Conservation (phyloP, 2,888 invertebrate species). For the Axea sp. region DNA sequence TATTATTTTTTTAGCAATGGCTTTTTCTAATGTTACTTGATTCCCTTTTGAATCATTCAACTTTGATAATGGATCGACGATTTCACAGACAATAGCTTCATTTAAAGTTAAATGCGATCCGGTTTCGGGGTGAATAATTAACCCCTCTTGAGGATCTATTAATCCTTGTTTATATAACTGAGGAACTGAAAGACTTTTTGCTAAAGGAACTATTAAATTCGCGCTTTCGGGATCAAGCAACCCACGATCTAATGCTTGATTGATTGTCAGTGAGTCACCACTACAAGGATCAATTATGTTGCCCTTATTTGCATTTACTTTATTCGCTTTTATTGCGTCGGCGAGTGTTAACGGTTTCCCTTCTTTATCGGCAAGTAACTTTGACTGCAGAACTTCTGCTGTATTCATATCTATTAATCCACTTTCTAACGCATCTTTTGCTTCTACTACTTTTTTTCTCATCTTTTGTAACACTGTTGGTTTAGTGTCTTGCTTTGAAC, state of each 20-base stretch:
- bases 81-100: slow-evolving; percentile 93
- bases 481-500: slow-evolving; percentile 83
- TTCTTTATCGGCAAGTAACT: slow-evolving; percentile 82
- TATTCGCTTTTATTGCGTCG: slow-evolving; percentile 86
- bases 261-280: slow-evolving; percentile 89
- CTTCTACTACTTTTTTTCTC: slow-evolving; percentile 87
- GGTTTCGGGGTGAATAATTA: slow-evolving; percentile 93
- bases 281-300: slow-evolving; percentile 90
- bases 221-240: slow-evolving; percentile 88
- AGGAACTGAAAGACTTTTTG: slow-evolving; percentile 89
- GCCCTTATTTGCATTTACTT: slow-evolving; percentile 87
- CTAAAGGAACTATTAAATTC: slow-evolving; percentile 89
- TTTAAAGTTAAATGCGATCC: slow-evolving; percentile 88
- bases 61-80: slow-evolving; percentile 89
- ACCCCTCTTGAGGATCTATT: slow-evolving; percentile 85
- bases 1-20: slow-evolving; percentile 86
- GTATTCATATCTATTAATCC: slow-evolving; percentile 90
- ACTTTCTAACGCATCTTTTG: slow-evolving; percentile 88
- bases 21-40: slow-evolving; percentile 87
- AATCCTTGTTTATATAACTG: slow-evolving; percentile 93
- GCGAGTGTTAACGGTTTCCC: slow-evolving; percentile 84
- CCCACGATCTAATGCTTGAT: slow-evolving; percentile 91
- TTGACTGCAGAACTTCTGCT: slow-evolving; percentile 85
- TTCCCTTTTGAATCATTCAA: slow-evolving; percentile 83
- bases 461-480: slow-evolving; percentile 88